Evolutionary conservation across 2,797 vertebrate species (phyloP).

Genomic region (Diplodus puntazzo): DNA sequence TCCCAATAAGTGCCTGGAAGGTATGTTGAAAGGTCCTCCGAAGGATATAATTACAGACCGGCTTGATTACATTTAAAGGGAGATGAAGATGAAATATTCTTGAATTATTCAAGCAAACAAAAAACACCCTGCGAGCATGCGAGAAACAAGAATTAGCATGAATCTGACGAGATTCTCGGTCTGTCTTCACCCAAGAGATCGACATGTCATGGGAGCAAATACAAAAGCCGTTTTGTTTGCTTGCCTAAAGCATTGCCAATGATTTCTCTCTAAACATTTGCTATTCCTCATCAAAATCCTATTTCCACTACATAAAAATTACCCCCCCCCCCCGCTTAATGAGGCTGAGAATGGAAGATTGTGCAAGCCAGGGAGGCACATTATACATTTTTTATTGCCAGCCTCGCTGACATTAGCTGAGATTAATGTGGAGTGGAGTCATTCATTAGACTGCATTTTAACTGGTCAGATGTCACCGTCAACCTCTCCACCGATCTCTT

Average conservation of each 20-base stretch:
- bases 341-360: conserved; percentile 35
- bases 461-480: conserved; percentile 50
- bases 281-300: conserved; percentile 50
- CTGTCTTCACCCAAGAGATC: conserved; percentile 41
- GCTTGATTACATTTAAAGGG: conserved; percentile 77
- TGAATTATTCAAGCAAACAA: conserved; percentile 79
- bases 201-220: conserved; percentile 27
- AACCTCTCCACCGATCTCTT: conserved; percentile 24
- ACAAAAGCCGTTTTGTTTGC: conserved; percentile 29
- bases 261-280: conserved; percentile 43
- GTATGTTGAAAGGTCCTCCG: conserved; percentile 75
- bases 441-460: conserved; percentile 57
- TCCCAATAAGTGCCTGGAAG: conserved; percentile 76
- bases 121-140: conserved; percentile 61
- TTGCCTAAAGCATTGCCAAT: conserved; percentile 15
- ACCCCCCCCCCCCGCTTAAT: conserved; percentile 34
- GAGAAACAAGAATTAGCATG: conserved; percentile 28
- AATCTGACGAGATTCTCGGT: conserved; percentile 20
- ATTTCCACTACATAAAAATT: conserved; percentile 35
- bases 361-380: conserved; percentile 38
- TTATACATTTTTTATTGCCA: conserved; percentile 55
- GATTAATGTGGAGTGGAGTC: conserved; percentile 60
- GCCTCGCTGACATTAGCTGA: conserved; percentile 52
- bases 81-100: conserved; percentile 63
- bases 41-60: conserved; percentile 79